Conservation (phyloP, 2,888 invertebrate genomes). For the Volucella inflata region DNA sequence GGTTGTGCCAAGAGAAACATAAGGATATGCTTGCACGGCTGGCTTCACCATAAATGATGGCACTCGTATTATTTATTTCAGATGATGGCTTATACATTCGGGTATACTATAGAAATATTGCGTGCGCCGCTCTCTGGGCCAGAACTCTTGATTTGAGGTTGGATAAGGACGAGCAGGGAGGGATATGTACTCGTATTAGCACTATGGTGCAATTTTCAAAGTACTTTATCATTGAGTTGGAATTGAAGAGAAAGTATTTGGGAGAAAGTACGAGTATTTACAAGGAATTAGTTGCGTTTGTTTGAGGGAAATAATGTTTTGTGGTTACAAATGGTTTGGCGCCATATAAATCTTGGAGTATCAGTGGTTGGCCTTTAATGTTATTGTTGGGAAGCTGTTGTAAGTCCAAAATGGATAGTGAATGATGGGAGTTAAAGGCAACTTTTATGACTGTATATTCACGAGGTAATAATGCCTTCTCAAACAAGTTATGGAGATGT, state of each 20-base stretch:
- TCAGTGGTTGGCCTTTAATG: neutral
- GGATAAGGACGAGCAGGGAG: neutral
- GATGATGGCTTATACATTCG: conserved; percentile 45
- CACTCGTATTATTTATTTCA: conserved; percentile 62
- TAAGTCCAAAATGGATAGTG: too few relatives aligned
- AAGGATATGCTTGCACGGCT: conserved; percentile 56
- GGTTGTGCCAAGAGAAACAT: conserved; percentile 54
- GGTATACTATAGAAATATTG: too few relatives aligned
- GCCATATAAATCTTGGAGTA: conserved; percentile 17
- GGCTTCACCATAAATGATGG: conserved; percentile 68
- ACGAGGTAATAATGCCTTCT: too few relatives aligned
- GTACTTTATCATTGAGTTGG: conserved; percentile 45
- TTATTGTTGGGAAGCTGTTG: too few relatives aligned
- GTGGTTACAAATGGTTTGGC: neutral
- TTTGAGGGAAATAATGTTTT: conserved; percentile 18
- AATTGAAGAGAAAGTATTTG: conserved; percentile 42
- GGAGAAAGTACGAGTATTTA: neutral
- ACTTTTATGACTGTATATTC: too few relatives aligned
- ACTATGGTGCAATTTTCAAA: conserved; percentile 35
- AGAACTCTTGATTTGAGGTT: conserved; percentile 13
- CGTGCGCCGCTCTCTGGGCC: conserved; percentile 24
- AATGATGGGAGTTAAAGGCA: too few relatives aligned
- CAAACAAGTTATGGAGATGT: too few relatives aligned
- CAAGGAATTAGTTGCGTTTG: conserved; percentile 21
- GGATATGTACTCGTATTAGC: conserved; percentile 46